Conservation (phyloP, 2,113 vertebrate genomes). For the Hucho hucho region DNA sequence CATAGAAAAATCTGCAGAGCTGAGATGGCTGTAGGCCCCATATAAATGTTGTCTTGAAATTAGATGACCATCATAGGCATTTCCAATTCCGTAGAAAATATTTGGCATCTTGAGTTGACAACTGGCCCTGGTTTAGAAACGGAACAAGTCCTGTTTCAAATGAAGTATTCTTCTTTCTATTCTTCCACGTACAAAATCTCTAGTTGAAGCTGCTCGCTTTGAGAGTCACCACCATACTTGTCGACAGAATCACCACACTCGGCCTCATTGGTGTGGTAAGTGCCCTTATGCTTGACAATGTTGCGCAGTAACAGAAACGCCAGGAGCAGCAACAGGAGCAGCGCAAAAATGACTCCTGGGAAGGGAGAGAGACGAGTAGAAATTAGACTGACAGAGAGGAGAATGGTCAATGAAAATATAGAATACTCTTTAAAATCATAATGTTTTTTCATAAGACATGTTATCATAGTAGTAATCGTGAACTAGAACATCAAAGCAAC, state of each 20-base stretch:
- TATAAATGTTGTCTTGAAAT: too few relatives aligned
- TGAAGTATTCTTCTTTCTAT: constrained; percentile 81
- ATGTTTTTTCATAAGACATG: too few relatives aligned
- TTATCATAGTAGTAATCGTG: too few relatives aligned
- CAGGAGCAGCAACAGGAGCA: constrained; percentile 73
- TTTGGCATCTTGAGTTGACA: too few relatives aligned
- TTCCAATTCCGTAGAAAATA: too few relatives aligned
- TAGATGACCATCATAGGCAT: too few relatives aligned
- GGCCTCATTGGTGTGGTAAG: constrained; percentile 76
- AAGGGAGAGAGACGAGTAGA: constrained; percentile 8
- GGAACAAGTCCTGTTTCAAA: constrained; percentile 56
- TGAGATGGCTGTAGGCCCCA: too few relatives aligned
- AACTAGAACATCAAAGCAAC: too few relatives aligned
- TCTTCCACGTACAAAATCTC: constrained; percentile 70
- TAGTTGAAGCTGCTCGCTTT: constrained; percentile 70
- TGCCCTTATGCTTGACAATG: constrained; percentile 78
- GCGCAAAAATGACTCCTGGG: constrained; percentile 71
- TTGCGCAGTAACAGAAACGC: constrained; percentile 68
- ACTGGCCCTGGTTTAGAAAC: too few relatives aligned
- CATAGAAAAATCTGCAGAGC: too few relatives aligned
- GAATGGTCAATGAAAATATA: too few relatives aligned
- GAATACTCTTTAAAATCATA: too few relatives aligned
- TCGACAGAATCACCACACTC: constrained; percentile 77
- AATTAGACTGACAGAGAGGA: neutral
- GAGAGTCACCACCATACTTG: constrained; percentile 66